phyloP scores from a whole-genome alignment of 2,113 vertebrate genomes.

The Laticauda laticaudata region DNA sequence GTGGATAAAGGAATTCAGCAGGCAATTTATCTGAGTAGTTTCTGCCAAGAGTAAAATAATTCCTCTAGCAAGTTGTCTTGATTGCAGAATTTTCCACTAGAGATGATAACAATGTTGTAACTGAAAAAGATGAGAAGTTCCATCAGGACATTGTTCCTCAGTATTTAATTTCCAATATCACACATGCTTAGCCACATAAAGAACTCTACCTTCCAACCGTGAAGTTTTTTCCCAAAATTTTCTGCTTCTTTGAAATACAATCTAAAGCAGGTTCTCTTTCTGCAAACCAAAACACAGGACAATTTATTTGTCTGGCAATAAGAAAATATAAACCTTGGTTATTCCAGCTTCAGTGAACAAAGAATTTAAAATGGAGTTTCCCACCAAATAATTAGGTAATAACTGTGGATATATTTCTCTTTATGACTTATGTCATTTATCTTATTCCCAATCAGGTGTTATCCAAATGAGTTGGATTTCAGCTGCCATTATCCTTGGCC shows the following conservation, averaged over 20 bases:
- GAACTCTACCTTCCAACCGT: not conserved
- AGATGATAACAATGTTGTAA: not conserved
- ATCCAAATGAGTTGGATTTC: not conserved
- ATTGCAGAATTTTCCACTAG: not conserved
- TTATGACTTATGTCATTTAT: not conserved
- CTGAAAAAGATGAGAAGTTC: not conserved
- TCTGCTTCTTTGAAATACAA: not conserved
- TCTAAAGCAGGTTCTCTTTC: not conserved
- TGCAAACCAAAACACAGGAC: not conserved
- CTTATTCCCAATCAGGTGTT: not conserved
- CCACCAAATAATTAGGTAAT: not conserved
- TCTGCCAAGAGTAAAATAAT: not conserved
- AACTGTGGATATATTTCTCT: not conserved
- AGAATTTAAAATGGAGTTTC: not conserved
- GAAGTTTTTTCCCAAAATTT: not conserved
- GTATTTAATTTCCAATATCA: not conserved
- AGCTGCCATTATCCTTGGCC: not conserved
- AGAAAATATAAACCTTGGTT: not conserved
- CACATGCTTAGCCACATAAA: not conserved
- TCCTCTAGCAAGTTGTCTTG: not conserved
- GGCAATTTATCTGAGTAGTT: not conserved
- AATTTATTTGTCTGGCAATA: not conserved
- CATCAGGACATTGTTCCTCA: not conserved
- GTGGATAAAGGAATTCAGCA: not conserved
- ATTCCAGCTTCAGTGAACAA: not conserved